Percentiles rank a stretch among this genome's conserved stretches.
These are phyloP conservation scores for Megalops atlanticus DNA, from an alignment of 2,113 vertebrate species.

Conservation along the genomic window DNA sequence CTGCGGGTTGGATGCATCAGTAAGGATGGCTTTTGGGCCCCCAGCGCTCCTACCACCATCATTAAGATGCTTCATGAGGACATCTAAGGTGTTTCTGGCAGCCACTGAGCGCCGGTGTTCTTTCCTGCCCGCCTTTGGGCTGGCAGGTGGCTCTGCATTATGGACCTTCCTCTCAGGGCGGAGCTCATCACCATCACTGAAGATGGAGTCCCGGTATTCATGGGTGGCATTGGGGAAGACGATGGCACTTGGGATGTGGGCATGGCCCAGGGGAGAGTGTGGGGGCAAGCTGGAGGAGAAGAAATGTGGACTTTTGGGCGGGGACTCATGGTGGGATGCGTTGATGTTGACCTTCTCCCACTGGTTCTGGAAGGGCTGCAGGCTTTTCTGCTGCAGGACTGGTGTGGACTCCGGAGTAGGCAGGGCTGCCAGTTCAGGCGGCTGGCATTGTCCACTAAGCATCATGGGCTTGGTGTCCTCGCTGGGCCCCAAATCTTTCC, in stretches of 20 bases:
- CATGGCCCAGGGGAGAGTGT: constrained; percentile 82
- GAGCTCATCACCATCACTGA: constrained; percentile 78
- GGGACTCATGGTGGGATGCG: constrained; percentile 79
- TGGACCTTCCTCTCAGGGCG: constrained; percentile 84
- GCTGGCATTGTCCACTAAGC: constrained; percentile 81
- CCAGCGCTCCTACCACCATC: constrained; percentile 70
- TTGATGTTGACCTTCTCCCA: constrained; percentile 82
- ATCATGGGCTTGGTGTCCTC: constrained; percentile 87
- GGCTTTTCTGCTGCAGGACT: constrained; percentile 89
- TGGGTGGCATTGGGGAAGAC: constrained; percentile 97
- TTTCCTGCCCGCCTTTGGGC: constrained; percentile 79
- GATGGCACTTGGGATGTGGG: constrained; percentile 93
- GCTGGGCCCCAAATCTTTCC: constrained; percentile 81
- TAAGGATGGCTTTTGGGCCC: constrained; percentile 88
- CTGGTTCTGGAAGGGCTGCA: constrained; percentile 91
- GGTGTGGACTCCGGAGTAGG: constrained; percentile 96
- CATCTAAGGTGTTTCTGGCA: constrained; percentile 93
- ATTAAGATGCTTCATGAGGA: constrained; percentile 94
- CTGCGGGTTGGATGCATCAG: constrained; percentile 80
- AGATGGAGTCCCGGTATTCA: constrained; percentile 80
- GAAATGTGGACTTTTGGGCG: constrained; percentile 85
- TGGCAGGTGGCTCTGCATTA: constrained; percentile 73
- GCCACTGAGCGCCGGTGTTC: constrained; percentile 91
- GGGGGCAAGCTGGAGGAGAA: constrained; percentile 85
- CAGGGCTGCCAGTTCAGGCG: constrained; percentile 90